phyloP scores from a whole-genome alignment of 2,888 invertebrate genomes.

The Odontomyia ornata region DNA sequence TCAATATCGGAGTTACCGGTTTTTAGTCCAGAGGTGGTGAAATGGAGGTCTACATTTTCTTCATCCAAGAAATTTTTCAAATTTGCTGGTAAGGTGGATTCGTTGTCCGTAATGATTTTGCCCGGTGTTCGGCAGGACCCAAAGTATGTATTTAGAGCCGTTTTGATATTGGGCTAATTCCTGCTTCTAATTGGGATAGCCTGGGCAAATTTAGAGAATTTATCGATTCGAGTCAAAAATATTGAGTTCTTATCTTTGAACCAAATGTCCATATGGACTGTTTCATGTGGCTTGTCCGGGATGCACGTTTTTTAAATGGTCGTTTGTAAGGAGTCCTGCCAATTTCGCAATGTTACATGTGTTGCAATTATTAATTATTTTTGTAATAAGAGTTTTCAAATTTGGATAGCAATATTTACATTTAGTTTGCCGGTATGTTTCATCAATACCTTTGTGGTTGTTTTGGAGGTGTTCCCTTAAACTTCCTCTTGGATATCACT shows the following conservation, averaged over 20 bases:
- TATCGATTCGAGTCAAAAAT: slow-evolving; percentile 45
- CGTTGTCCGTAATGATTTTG: not conserved
- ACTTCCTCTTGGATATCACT: not conserved
- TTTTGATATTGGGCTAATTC: too few species aligned
- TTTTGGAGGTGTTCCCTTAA: slow-evolving; percentile 3
- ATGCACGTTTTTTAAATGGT: not conserved
- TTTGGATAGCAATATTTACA: not conserved
- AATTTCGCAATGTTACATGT: not conserved
- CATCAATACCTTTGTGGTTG: not conserved
- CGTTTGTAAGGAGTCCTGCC: not conserved
- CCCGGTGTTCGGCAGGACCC: not conserved
- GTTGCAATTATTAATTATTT: slow-evolving; percentile 5
- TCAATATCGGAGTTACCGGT: not conserved
- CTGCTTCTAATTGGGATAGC: too few species aligned
- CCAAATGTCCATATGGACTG: not conserved
- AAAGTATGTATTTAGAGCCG: too few species aligned
- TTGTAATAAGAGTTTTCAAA: not conserved
- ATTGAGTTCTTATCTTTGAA: not conserved
- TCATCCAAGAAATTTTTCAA: not conserved
- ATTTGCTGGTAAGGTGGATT: not conserved
- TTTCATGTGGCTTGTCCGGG: slow-evolving; percentile 13
- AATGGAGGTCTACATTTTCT: not conserved
- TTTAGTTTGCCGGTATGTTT: not conserved
- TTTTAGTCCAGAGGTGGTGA: not conserved
- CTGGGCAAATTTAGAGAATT: too few species aligned